Percentiles rank a stretch among this genome's conserved stretches.
These are phyloP conservation scores for Epistrophe eligans DNA, from an alignment of 2,888 invertebrate species.

Conservation along the genomic window DNA sequence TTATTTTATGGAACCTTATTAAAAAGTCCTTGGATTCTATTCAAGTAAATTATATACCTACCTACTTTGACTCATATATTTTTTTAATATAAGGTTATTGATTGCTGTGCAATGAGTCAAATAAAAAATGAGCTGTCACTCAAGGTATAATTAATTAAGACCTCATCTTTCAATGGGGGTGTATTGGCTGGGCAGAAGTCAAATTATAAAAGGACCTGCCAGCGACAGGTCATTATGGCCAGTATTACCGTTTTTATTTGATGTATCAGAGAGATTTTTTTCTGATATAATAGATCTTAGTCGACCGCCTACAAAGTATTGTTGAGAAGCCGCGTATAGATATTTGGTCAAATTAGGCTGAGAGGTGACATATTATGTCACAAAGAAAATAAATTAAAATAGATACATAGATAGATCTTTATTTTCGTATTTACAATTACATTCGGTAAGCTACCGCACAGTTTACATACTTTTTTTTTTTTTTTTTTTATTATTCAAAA, in stretches of 20 bases:
- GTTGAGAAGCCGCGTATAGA: background rate
- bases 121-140: slow-evolving; percentile 16
- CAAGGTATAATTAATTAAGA: slow-evolving; percentile 31
- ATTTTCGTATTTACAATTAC: too few relatives aligned
- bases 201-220: slow-evolving; percentile 21
- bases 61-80: background rate
- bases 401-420: too few relatives aligned
- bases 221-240: slow-evolving; percentile 25
- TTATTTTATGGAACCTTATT: background rate
- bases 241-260: slow-evolving; percentile 16
- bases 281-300: background rate
- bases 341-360: background rate
- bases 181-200: background rate
- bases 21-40: background rate
- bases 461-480: too few relatives aligned
- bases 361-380: slow-evolving; percentile 1
- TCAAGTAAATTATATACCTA: background rate
- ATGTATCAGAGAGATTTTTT: background rate
- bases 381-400: background rate
- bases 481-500: too few relatives aligned
- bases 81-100: background rate
- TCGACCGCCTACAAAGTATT: slow-evolving; percentile 6
- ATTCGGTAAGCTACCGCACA: too few relatives aligned
- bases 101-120: slow-evolving; percentile 4
- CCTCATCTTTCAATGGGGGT: background rate